Percentiles rank a stretch among this genome's conserved stretches.
phyloP scores from a whole-genome alignment of 1,140 invertebrate species.

The Neodiprion virginianus region DNA sequence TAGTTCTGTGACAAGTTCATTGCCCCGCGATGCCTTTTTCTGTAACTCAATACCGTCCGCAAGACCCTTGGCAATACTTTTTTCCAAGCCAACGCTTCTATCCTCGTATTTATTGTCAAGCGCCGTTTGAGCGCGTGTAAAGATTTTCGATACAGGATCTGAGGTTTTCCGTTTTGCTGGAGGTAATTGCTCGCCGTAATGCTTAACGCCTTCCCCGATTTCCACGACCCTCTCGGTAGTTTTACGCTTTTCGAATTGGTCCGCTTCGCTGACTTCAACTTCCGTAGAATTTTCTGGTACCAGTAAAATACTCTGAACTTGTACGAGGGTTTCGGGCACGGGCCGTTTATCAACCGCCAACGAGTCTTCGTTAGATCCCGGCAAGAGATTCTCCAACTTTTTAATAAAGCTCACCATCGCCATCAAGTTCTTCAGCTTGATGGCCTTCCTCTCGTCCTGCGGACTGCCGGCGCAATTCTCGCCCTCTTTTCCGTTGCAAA shows the following conservation, averaged over 20 bases:
- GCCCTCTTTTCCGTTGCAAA: background rate
- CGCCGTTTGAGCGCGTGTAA: too few species aligned
- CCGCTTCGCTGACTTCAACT: background rate
- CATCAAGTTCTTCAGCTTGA: slow-evolving; percentile 22
- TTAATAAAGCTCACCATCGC: slow-evolving; percentile 25
- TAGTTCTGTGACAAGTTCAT: too few species aligned
- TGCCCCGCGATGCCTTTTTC: too few species aligned
- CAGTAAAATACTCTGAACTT: slow-evolving; percentile 23
- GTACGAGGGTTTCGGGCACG: slow-evolving; percentile 16
- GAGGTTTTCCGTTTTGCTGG: too few species aligned
- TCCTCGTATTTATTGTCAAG: too few species aligned
- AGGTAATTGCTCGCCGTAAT: background rate
- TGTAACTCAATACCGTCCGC: too few species aligned
- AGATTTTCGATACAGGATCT: too few species aligned
- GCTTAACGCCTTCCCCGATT: slow-evolving; percentile 23
- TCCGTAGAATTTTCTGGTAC: background rate
- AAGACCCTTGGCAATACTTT: too few species aligned
- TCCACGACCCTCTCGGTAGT: slow-evolving; percentile 13
- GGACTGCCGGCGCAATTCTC: background rate
- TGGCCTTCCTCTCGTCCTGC: slow-evolving; percentile 10
- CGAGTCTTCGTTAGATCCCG: background rate
- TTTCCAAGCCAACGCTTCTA: too few species aligned
- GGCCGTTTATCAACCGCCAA: background rate
- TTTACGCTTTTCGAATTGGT: background rate
- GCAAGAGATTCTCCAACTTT: slow-evolving; percentile 20